Evolutionary conservation across 1,140 invertebrate genomes (phyloP).

Genomic region (Neotoxoptera formosana): DNA sequence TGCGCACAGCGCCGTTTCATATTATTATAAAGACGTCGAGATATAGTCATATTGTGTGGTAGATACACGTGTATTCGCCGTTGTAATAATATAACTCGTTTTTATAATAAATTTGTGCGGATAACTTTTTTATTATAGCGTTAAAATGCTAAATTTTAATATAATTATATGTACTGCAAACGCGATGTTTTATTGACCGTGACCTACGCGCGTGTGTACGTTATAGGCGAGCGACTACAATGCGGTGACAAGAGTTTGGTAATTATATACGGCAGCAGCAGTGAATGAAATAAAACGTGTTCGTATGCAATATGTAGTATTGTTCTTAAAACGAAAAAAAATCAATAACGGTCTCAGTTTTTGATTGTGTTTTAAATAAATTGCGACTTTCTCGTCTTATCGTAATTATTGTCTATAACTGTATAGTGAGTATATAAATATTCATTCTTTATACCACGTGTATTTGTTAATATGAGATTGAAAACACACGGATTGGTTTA

Average conservation of each 20-base stretch:
- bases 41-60: not conserved
- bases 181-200: conserved; percentile 46
- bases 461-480: not conserved
- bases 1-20: too few species aligned
- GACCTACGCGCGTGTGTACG: not conserved
- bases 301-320: not conserved
- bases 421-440: not conserved
- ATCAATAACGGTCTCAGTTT: not conserved
- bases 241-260: not conserved
- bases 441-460: not conserved
- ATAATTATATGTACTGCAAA: conserved; percentile 12
- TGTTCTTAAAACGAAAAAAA: not conserved
- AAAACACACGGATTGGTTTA: not conserved
- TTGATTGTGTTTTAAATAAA: not conserved
- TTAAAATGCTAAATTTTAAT: not conserved
- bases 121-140: not conserved
- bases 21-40: not conserved
- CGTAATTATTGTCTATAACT: not conserved
- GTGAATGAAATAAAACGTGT: not conserved
- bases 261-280: not conserved
- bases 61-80: not conserved
- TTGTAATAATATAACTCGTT: not conserved
- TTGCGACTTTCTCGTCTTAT: not conserved
- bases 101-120: not conserved
- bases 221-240: not conserved